These are phyloP conservation scores for Aulostomus chinensis DNA, from an alignment of 2,797 vertebrate species.

Conservation along the genomic window DNA sequence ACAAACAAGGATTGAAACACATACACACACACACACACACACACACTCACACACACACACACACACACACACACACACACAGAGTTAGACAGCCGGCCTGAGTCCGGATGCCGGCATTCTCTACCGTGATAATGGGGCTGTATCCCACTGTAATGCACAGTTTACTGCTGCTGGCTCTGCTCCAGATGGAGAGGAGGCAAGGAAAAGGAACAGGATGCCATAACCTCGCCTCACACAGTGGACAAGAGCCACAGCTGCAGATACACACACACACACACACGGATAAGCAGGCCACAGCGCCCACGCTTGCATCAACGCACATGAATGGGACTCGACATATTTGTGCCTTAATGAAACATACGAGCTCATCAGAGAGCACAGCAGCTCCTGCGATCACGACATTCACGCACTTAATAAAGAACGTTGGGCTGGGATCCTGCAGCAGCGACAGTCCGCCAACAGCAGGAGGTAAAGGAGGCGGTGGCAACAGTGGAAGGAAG, in stretches of 20 bases:
- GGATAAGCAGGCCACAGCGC: conserved; percentile 33
- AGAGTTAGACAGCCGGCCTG: conserved; percentile 14
- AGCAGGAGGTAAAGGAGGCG: too few relatives aligned
- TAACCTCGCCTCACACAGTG: conserved; percentile 61
- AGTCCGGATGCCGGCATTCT: conserved; percentile 56
- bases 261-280: conserved; percentile 32
- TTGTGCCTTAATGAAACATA: too few relatives aligned
- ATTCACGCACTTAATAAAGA: too few relatives aligned
- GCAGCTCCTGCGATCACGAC: too few relatives aligned
- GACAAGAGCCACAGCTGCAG: conserved; percentile 71
- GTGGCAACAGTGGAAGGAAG: too few relatives aligned
- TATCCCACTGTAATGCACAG: conserved; percentile 57
- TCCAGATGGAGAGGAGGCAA: conserved; percentile 64
- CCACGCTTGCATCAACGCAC: conserved; percentile 53
- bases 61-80: background rate
- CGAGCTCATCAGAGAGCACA: too few relatives aligned
- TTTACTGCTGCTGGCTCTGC: conserved; percentile 54
- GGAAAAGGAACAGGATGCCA: conserved; percentile 74
- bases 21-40: background rate
- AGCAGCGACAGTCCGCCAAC: too few relatives aligned
- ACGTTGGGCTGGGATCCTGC: too few relatives aligned
- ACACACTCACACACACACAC: background rate
- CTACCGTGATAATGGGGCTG: conserved; percentile 56
- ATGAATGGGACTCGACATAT: conserved; percentile 3
- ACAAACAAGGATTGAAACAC: background rate